Evolutionary conservation across 2,113 vertebrate genomes (phyloP).

Genomic region (Anguilla rostrata): DNA sequence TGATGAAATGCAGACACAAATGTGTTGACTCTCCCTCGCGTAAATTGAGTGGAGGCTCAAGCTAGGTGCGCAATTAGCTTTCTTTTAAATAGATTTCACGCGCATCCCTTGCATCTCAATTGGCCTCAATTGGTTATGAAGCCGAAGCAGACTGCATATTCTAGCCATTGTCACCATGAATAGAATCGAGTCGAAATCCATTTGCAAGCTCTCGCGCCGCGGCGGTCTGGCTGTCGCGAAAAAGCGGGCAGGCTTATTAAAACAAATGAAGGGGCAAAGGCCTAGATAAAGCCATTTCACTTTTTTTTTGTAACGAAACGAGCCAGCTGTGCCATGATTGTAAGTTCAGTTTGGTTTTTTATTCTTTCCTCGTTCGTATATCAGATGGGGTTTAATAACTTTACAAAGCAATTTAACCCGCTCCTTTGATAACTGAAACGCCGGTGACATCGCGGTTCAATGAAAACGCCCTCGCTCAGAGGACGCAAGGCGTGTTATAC

Average conservation of each 20-base stretch:
- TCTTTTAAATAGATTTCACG: not conserved
- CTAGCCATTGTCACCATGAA: not conserved
- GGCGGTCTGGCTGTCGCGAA: not conserved
- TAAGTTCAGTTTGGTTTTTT: not conserved
- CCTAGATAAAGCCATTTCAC: not conserved
- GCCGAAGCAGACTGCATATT: not conserved
- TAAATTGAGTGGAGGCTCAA: conserved; percentile 3
- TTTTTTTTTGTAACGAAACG: not conserved
- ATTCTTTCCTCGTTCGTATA: not conserved
- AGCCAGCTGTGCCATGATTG: not conserved
- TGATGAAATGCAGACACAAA: conserved; percentile 6
- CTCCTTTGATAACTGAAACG: not conserved
- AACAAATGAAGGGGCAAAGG: not conserved
- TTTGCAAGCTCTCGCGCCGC: not conserved
- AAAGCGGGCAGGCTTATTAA: not conserved
- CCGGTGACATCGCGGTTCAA: not conserved
- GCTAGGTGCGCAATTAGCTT: not conserved
- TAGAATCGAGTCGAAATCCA: not conserved
- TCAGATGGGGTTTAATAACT: not conserved
- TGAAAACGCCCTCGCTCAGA: not conserved
- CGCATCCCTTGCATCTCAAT: not conserved
- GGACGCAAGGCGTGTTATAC: not conserved
- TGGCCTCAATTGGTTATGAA: not conserved
- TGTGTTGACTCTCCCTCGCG: not conserved
- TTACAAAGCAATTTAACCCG: not conserved